Evolutionary conservation across 2,113 vertebrate genomes (phyloP).

Genomic region (Baryphthengus martii): DNA sequence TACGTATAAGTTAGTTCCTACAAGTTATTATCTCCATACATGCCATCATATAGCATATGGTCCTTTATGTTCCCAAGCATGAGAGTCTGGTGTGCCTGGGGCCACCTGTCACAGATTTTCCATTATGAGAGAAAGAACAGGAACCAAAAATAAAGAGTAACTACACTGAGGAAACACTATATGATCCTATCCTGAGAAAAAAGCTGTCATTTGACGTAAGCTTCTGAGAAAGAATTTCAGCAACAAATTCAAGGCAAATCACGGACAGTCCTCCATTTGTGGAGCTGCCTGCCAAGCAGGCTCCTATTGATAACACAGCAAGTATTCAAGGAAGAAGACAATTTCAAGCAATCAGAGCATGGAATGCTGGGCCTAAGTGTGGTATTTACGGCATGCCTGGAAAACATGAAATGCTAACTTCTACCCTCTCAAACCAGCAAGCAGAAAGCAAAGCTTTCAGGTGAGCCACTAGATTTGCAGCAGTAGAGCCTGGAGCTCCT

Average conservation of each 20-base stretch:
- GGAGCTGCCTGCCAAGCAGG: conserved; percentile 18
- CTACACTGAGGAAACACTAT: conserved; percentile 22
- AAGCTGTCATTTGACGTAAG: conserved; percentile 31
- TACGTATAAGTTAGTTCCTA: neutral
- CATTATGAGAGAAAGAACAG: conserved; percentile 52
- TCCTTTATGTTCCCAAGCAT: conserved; percentile 29
- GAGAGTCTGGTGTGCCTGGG: conserved; percentile 52
- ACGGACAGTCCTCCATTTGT: conserved; percentile 29
- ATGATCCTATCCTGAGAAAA: conserved; percentile 53
- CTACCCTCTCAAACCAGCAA: neutral
- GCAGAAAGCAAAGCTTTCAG: neutral
- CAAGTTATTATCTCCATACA: conserved; percentile 14
- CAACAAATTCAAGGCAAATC: conserved; percentile 28
- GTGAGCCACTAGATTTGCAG: neutral
- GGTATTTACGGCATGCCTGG: neutral
- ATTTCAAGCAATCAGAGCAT: neutral
- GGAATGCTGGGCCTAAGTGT: neutral
- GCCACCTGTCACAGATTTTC: conserved; percentile 67
- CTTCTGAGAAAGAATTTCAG: conserved; percentile 50
- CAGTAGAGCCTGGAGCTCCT: neutral
- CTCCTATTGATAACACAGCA: conserved; percentile 16
- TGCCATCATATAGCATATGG: conserved; percentile 46
- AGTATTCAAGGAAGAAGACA: conserved; percentile 31
- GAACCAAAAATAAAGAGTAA: conserved; percentile 50
- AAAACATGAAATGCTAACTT: neutral